Evolutionary conservation across 2,797 vertebrate species (phyloP), one percentile per base, ranked within the genome.

Genomic region (Phalloptychus januarius): DNA sequence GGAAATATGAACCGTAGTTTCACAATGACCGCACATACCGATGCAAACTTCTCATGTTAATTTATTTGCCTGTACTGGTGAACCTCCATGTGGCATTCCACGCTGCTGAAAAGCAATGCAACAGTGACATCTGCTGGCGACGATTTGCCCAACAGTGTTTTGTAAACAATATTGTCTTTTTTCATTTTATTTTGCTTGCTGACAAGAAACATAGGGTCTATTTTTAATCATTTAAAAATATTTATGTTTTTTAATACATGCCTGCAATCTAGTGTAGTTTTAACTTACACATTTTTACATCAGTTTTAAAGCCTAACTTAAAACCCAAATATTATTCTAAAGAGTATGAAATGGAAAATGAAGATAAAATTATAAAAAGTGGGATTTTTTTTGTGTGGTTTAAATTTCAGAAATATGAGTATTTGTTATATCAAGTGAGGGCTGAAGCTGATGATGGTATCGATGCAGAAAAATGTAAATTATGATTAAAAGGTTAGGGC

Each of bases 111-210:
- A 75, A 80, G 12, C 0, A 74, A 16, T 31, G 16, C 71, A 78
- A 83, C 58, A 48, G 78, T 44, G 87, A 83, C 91, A 73, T 50
- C 89, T 92, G 81, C 69, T 92, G 91, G 88, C 28, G 28, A 18
- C 4, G 20, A 33, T 50, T 72, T 18, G 3, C 2, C 15, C 16
- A 7, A 46, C 25, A 7, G 10, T n/a, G 23, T 28, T 71, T n/a
- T 25, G 31, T 18, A 10, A 45, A 46, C 28, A 20, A 28, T 4
- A 46, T 42, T 15, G 4, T 13, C 10, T 5, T n/a, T 44, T 25
- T 69, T n/a, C n/a, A n/a, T n/a, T 10, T 28, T 28, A 12, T 44
- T 58, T 63, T 65, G 18, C 61, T 38, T 38, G 16, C 7, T 2
- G 61, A 36, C 61, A 18, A 36, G 7, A 15, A 65, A 16, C 13